A percentile compares a stretch with the other conserved stretches of the same genome.
phyloP scores from a whole-genome alignment of 2,888 invertebrate species.

The Macrophya alboannulata region DNA sequence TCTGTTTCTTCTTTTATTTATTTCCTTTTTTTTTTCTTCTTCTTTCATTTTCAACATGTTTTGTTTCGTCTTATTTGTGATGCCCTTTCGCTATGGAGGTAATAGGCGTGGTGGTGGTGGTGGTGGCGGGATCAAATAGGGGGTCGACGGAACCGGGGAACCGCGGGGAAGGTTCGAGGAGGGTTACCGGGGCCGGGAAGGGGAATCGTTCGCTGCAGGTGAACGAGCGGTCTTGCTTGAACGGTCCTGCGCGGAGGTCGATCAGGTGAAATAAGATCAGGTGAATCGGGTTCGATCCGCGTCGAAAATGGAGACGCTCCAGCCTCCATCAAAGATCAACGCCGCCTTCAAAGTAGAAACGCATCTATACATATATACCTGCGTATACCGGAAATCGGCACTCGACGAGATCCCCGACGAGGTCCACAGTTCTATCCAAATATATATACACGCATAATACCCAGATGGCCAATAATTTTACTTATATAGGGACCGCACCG shows the following conservation, averaged over 20 bases:
- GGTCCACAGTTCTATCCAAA: constrained; percentile 22
- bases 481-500: not conserved
- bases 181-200: not conserved
- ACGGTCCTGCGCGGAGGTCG: constrained; percentile 53
- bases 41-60: constrained; percentile 47
- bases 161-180: not conserved
- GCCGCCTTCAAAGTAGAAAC: constrained; percentile 35
- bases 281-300: constrained; percentile 56
- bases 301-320: constrained; percentile 56
- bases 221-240: constrained; percentile 56
- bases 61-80: constrained; percentile 45
- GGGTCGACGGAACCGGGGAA: constrained; percentile 9
- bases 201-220: constrained; percentile 47
- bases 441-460: constrained; percentile 30
- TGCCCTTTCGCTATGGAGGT: constrained; percentile 50
- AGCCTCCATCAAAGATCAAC: constrained; percentile 55
- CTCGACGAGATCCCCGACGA: not conserved
- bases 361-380: not conserved
- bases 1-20: not conserved
- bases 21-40: not conserved
- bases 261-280: constrained; percentile 57
- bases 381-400: constrained; percentile 48
- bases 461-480: constrained; percentile 48
- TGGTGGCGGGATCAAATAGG: constrained; percentile 47
- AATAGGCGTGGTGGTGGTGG: constrained; percentile 46